Evolutionary conservation across 1,140 invertebrate species (phyloP).

Genomic region (Ceratitis capitata): DNA sequence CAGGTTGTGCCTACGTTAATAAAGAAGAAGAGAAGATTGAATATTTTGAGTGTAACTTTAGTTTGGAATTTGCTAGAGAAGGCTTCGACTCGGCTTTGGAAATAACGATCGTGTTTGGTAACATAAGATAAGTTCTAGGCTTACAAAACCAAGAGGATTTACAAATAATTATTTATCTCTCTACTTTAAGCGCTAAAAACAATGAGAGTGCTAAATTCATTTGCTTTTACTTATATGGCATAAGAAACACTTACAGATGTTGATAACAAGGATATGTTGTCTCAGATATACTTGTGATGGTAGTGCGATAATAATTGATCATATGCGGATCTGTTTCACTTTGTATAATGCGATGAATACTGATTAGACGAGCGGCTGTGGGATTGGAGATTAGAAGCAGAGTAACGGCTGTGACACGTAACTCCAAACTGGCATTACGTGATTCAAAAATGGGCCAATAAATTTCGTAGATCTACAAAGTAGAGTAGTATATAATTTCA

Average conservation of each 20-base stretch:
- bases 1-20: too few relatives aligned
- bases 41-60: too few relatives aligned
- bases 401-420: constrained; percentile 73
- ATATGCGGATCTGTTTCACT: constrained; percentile 72
- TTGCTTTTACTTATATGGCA: too few relatives aligned
- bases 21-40: too few relatives aligned
- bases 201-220: too few relatives aligned
- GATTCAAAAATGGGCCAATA: constrained; percentile 78
- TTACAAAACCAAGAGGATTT: too few relatives aligned
- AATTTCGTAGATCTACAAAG: constrained; percentile 69
- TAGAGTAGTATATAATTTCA: background rate
- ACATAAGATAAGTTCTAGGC: too few relatives aligned
- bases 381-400: constrained; percentile 72
- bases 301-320: constrained; percentile 78
- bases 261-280: constrained; percentile 73
- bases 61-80: too few relatives aligned
- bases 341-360: constrained; percentile 75
- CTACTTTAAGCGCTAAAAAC: too few relatives aligned
- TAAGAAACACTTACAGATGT: constrained; percentile 70
- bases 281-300: constrained; percentile 74
- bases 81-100: too few relatives aligned
- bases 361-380: constrained; percentile 72
- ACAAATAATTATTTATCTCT: too few relatives aligned
- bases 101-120: too few relatives aligned
- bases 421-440: constrained; percentile 72